Conservation (phyloP, 1,140 invertebrate species). For the Hypsibius dujardini region DNA sequence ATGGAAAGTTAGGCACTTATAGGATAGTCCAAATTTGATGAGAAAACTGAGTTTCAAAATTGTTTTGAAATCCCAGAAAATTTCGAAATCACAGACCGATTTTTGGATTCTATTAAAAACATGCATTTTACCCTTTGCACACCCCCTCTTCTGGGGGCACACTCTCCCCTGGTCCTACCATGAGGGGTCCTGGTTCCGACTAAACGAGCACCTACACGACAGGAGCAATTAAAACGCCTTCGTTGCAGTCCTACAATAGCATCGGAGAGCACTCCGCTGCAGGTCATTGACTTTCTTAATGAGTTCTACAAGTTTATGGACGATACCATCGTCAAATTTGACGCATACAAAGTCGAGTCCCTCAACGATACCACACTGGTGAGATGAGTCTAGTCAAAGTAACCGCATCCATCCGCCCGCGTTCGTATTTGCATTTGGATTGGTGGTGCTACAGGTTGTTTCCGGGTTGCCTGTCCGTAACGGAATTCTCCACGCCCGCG, state of each 20-base stretch:
- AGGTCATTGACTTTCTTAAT: constrained; percentile 27
- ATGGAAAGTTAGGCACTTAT: no score
- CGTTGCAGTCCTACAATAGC: not conserved
- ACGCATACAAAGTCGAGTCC: constrained; percentile 32
- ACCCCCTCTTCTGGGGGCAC: no score
- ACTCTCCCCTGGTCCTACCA: no score
- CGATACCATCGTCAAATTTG: constrained; percentile 29
- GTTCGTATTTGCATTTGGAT: no score
- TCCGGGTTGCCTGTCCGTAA: constrained; percentile 42
- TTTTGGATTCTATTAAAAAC: no score
- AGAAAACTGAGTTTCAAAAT: no score
- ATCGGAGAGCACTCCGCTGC: constrained; percentile 15
- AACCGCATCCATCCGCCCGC: not conserved
- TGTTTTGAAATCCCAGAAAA: no score
- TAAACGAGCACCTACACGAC: no score
- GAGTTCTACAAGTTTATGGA: constrained; percentile 33
- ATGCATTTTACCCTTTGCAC: no score
- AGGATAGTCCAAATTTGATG: no score
- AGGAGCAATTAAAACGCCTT: not conserved
- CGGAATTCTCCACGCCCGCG: constrained; percentile 40
- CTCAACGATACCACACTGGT: constrained; percentile 3
- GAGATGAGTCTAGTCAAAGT: not conserved
- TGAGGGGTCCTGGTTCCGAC: no score
- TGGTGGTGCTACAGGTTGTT: constrained; percentile 35
- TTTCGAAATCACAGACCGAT: no score